phyloP scores from a whole-genome alignment of 2,888 invertebrate species.

The Volucella bombylans region DNA sequence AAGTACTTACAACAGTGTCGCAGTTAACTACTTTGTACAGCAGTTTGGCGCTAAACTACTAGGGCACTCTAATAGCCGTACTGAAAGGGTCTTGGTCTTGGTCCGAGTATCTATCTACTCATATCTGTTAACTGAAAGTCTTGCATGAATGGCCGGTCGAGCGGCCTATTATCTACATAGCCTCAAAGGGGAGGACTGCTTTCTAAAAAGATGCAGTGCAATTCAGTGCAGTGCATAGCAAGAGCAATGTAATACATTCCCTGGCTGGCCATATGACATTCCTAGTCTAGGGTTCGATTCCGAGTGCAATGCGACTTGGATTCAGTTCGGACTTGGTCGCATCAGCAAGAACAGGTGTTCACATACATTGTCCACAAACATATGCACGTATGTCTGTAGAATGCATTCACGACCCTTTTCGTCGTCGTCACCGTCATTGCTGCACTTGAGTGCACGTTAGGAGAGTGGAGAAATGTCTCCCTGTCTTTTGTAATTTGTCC shows the following conservation, averaged over 20 bases:
- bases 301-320: conserved; percentile 44
- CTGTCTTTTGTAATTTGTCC: conserved; percentile 58
- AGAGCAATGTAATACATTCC: no score
- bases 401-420: conserved; percentile 60
- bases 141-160: conserved; percentile 64
- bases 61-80: conserved; percentile 53
- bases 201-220: conserved; percentile 59
- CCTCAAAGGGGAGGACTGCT: conserved; percentile 49
- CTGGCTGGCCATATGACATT: conserved; percentile 65
- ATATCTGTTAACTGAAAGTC: conserved; percentile 39
- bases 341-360: conserved; percentile 70
- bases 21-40: conserved; percentile 74
- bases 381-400: conserved; percentile 6
- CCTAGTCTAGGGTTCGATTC: conserved; percentile 59
- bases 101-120: no score
- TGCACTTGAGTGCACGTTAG: conserved; percentile 72
- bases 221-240: conserved; percentile 23
- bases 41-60: conserved; percentile 74
- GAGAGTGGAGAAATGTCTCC: conserved; percentile 49
- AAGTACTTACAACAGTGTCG: conserved; percentile 74
- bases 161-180: conserved; percentile 15
- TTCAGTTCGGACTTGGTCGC: conserved; percentile 10
- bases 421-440: conserved; percentile 28
- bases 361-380: conserved; percentile 25
- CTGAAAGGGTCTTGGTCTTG: conserved; percentile 10